Evolutionary conservation across 1,140 invertebrate genomes (phyloP).

Genomic region (Trachymyrmex septentrionalis): DNA sequence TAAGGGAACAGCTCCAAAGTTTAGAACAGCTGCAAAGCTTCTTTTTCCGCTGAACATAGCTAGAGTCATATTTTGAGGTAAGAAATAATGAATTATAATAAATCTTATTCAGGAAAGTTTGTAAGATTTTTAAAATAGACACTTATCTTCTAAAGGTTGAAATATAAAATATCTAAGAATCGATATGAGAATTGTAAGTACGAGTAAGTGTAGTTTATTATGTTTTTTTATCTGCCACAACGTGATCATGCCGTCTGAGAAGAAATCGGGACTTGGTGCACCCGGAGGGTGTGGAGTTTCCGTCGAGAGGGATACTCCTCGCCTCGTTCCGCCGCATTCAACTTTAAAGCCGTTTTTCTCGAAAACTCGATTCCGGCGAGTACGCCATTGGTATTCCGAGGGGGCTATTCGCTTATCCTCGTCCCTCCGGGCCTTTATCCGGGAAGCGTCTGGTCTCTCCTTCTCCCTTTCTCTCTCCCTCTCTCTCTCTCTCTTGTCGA

Average conservation of each 20-base stretch:
- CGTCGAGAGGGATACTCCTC: conserved; percentile 52
- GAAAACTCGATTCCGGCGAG: conserved; percentile 61
- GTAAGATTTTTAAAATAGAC: too few relatives aligned
- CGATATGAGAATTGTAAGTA: not conserved
- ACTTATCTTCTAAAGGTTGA: too few relatives aligned
- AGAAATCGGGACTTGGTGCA: conserved; percentile 37
- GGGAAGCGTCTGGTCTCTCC: conserved; percentile 52
- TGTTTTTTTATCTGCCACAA: conserved; percentile 3
- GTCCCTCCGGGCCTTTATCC: conserved; percentile 58
- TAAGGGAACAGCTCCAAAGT: too few relatives aligned
- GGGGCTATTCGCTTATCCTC: conserved; percentile 59
- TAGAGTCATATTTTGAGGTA: too few relatives aligned
- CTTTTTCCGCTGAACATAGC: too few relatives aligned
- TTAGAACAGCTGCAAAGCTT: too few relatives aligned
- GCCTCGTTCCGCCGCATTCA: conserved; percentile 58
- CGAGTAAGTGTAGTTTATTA: not conserved
- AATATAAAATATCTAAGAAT: not conserved
- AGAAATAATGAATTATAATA: too few relatives aligned
- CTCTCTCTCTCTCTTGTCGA: not conserved
- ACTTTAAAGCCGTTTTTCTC: conserved; percentile 62
- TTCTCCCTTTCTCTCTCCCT: not conserved
- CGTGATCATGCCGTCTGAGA: not conserved
- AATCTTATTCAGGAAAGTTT: too few relatives aligned
- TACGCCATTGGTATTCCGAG: conserved; percentile 62
- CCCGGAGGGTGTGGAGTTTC: conserved; percentile 45